Evolutionary conservation across 2,888 invertebrate genomes (phyloP).

Genomic region (Mesochorus sp.): DNA sequence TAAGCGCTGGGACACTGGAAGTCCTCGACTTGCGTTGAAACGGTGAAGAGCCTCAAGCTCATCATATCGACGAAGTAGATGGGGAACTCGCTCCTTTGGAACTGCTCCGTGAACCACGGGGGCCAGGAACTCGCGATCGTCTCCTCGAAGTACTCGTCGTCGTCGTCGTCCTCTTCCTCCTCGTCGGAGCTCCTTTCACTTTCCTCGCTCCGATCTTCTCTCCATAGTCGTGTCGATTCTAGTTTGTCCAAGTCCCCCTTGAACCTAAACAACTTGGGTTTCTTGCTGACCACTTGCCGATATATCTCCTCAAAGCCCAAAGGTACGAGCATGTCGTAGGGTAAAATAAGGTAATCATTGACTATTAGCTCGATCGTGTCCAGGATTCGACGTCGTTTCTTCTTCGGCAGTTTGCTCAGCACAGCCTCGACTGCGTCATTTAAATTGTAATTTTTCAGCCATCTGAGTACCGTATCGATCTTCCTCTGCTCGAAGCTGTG

Average conservation of each 20-base stretch:
- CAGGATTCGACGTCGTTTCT: slow-evolving; percentile 83
- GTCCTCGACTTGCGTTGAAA: slow-evolving; percentile 89
- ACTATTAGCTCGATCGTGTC: slow-evolving; percentile 86
- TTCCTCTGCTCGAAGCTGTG: slow-evolving; percentile 86
- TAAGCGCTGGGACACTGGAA: slow-evolving; percentile 85
- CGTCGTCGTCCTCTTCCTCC: slow-evolving; percentile 62
- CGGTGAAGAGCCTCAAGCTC: slow-evolving; percentile 86
- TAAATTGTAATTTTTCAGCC: slow-evolving; percentile 89
- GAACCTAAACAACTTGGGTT: slow-evolving; percentile 67
- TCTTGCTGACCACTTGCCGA: slow-evolving; percentile 38
- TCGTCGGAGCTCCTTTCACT: slow-evolving; percentile 56
- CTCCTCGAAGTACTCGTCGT: slow-evolving; percentile 54
- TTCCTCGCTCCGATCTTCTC: not conserved
- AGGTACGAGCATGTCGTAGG: slow-evolving; percentile 85
- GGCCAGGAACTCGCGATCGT: slow-evolving; percentile 66
- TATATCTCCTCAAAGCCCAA: slow-evolving; percentile 80
- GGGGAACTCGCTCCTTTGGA: slow-evolving; percentile 85
- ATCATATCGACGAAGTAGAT: slow-evolving; percentile 88
- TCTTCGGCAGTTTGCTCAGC: slow-evolving; percentile 85
- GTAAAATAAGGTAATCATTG: slow-evolving; percentile 85
- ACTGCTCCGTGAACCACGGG: slow-evolving; percentile 86
- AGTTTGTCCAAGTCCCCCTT: slow-evolving; percentile 66
- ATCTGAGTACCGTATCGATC: slow-evolving; percentile 88
- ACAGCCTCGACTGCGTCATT: slow-evolving; percentile 88
- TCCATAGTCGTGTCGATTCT: slow-evolving; percentile 48